phyloP scores from a whole-genome alignment of 2,797 vertebrate genomes.

The Antrozous pallidus region DNA sequence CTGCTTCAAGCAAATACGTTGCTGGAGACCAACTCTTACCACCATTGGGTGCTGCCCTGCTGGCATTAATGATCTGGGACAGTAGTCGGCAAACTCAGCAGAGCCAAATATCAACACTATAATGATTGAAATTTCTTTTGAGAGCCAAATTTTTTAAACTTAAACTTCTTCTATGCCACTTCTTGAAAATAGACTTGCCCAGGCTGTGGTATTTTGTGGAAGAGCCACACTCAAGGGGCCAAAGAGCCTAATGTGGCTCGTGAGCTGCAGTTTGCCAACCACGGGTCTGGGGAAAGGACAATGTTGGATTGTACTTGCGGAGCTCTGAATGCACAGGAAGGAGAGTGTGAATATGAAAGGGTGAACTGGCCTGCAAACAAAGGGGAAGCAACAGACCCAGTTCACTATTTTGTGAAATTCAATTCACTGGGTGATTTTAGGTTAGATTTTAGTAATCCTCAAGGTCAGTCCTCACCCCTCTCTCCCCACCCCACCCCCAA shows the following conservation, averaged over 20 bases:
- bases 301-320: neutral
- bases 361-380: neutral
- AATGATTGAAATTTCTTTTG: too few relatives aligned
- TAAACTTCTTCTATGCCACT: too few relatives aligned
- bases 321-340: neutral
- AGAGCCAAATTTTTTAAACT: too few relatives aligned
- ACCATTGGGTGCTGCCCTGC: neutral
- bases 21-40: neutral
- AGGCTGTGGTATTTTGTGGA: too few relatives aligned
- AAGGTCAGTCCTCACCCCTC: neutral
- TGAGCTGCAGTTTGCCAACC: too few relatives aligned
- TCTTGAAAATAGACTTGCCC: too few relatives aligned
- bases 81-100: too few relatives aligned
- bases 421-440: neutral
- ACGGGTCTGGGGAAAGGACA: neutral
- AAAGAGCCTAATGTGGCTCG: too few relatives aligned
- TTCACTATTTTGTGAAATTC: neutral
- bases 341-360: neutral
- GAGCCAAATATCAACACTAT: too few relatives aligned
- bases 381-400: neutral
- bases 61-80: neutral
- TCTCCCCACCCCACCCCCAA: too few relatives aligned
- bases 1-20: neutral
- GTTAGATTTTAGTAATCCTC: neutral
- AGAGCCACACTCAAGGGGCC: too few relatives aligned